phyloP scores from a whole-genome alignment of 2,797 vertebrate species.

The Kryptolebias ocellatus region DNA sequence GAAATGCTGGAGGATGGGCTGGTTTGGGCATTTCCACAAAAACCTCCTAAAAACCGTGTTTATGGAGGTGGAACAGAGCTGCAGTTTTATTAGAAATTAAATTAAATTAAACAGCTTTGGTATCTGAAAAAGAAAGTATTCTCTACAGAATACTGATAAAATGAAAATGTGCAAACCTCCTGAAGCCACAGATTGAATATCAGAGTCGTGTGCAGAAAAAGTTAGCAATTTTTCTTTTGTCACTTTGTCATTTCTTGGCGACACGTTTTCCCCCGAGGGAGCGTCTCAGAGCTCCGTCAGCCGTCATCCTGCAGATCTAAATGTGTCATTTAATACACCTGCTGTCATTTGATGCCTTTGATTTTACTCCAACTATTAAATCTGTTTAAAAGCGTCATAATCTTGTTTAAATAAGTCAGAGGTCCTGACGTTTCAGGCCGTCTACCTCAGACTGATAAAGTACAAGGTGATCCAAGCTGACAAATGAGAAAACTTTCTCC shows the following conservation, averaged over 20 bases:
- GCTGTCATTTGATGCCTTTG: conserved; percentile 18
- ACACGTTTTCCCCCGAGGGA: conserved; percentile 9
- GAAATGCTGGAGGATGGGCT: too few species aligned
- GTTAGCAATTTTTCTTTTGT: not conserved
- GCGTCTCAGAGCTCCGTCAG: conserved; percentile 6
- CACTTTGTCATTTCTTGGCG: not conserved
- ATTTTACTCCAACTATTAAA: conserved; percentile 28
- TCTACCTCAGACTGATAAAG: not conserved
- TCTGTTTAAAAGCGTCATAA: not conserved
- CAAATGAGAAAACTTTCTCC: conserved; percentile 49
- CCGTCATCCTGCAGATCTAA: conserved; percentile 22
- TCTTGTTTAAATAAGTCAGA: conserved; percentile 6
- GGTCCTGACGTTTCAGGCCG: not conserved
- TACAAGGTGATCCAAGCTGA: not conserved
- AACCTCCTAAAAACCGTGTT: too few species aligned
- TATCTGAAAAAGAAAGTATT: too few species aligned
- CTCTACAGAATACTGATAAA: too few species aligned
- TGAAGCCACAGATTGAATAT: not conserved
- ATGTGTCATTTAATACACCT: conserved; percentile 18
- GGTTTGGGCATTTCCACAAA: too few species aligned
- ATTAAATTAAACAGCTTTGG: too few species aligned
- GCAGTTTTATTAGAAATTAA: too few species aligned
- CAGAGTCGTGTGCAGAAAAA: not conserved
- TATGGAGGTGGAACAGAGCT: too few species aligned
- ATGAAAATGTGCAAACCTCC: not conserved